These are phyloP conservation scores for Phoxinus dragarum DNA, from an alignment of 2,797 vertebrate species.

Conservation along the genomic window DNA sequence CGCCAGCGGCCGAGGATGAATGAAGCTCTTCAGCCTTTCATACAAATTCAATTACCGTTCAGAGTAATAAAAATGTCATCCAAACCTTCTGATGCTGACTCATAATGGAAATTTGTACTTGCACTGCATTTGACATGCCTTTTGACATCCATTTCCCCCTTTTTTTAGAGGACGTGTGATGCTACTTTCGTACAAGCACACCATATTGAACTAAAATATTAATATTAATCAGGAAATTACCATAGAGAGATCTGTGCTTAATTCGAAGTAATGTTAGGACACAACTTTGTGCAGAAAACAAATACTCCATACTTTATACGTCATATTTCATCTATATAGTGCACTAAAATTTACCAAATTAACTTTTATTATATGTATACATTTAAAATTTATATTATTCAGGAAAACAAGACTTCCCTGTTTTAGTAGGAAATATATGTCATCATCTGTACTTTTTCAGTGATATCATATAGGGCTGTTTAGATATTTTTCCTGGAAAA, in stretches of 20 bases:
- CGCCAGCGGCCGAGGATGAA: slow-evolving; percentile 20
- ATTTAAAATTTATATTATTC: background rate
- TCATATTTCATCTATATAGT: background rate
- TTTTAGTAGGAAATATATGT: background rate
- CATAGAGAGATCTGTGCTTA: background rate
- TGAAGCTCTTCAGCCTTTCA: slow-evolving; percentile 43
- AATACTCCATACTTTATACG: background rate
- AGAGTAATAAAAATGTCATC: slow-evolving; percentile 34
- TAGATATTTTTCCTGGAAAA: background rate
- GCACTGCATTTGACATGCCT: slow-evolving; percentile 10
- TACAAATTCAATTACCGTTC: slow-evolving; percentile 35
- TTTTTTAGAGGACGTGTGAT: background rate
- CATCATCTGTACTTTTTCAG: background rate
- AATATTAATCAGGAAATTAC: background rate
- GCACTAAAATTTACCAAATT: background rate
- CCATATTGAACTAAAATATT: background rate
- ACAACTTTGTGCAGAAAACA: background rate
- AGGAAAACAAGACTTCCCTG: background rate
- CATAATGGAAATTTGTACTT: slow-evolving; percentile 43
- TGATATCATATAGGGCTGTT: background rate
- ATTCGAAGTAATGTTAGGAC: background rate
- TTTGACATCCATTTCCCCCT: background rate
- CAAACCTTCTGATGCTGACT: slow-evolving; percentile 23
- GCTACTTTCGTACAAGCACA: background rate
- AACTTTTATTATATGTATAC: background rate